Conservation (phyloP, 2,113 vertebrate genomes). For the Danionella cerebrum region DNA sequence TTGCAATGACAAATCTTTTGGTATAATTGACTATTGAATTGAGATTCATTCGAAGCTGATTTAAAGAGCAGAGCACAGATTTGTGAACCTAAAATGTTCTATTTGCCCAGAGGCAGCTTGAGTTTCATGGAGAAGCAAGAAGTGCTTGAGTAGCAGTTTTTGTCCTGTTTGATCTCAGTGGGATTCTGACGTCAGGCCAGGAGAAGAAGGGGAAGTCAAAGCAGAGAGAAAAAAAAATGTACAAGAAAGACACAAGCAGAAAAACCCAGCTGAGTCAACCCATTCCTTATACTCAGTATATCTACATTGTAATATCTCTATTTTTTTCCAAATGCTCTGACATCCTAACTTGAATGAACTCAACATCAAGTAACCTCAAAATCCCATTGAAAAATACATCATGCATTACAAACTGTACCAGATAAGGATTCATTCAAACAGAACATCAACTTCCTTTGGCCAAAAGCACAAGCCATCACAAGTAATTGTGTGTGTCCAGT, state of each 20-base stretch:
- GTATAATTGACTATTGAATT: no score
- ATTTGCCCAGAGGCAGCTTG: slow-evolving; percentile 3
- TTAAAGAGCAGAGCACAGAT: background rate
- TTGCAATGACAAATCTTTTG: no score
- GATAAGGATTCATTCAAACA: slow-evolving; percentile 7
- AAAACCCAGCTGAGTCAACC: slow-evolving; percentile 27
- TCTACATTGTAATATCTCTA: no score
- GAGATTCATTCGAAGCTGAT: slow-evolving; percentile 17
- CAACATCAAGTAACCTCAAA: no score
- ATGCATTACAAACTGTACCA: background rate
- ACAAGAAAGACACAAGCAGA: background rate
- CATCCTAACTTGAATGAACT: no score
- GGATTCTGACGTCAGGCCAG: slow-evolving; percentile 41
- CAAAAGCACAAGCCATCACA: background rate
- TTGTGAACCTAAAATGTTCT: slow-evolving; percentile 24
- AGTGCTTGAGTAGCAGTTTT: slow-evolving; percentile 23
- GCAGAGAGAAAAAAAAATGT: background rate
- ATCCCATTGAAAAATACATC: slow-evolving; percentile 20
- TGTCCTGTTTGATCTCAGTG: slow-evolving; percentile 30
- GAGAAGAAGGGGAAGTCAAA: slow-evolving; percentile 38
- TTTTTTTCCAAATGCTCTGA: no score
- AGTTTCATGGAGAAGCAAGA: slow-evolving; percentile 30
- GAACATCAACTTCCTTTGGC: slow-evolving; percentile 10
- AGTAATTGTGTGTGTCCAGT: background rate
- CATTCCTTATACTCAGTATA: no score